Base-by-base conservation (phyloP, 2,888 invertebrate species). In the Eulithis testata region DNA sequence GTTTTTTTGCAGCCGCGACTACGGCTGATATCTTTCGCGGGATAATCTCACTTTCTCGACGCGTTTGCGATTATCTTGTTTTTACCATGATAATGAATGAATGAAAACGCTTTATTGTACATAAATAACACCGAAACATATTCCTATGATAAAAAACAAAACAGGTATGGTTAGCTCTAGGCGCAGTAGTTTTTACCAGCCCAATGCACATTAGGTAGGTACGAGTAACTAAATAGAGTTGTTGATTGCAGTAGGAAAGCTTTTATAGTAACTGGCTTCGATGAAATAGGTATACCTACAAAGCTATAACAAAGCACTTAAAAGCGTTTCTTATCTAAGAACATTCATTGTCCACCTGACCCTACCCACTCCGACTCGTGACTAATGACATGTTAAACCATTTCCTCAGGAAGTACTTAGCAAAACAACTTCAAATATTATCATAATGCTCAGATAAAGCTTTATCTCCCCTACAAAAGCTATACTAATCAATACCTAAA, bases 1-100 rank as follows among this genome's bases (percentile, higher is more conserved):
- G 84, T 84, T 89, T 85, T 49, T 88, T 87, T 87, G 82, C 85
- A 77, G 80, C 73, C 40, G 40, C 40, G 9, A 21, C 8, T 74
- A 60, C 64, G 66, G 36, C 37, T 66, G 75, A 77, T 78, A 73
- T 73, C 73, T 73, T 72, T 47, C 47, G 73, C 69, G 73, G 66
- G 63, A 63, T 69, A 75, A 78, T 76, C 71, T 80, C 75, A 79
- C 71, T 65, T 68, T 70, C 61, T 63, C 58, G 60, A 31, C 21
- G 66, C 59, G 53, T 63, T 65, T 60, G 57, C 57, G 60, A 69
- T 66, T 69, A 65, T 57, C 51, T 53, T 45, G 40, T 56, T 68
- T 69, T 65, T 68, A 63, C 56, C 44, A 59, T 60, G 21, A 49
- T 49, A 49, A n/a, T 31, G n/a, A n/a, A n/a, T n/a, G n/a, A n/a